Percentiles rank a stretch among this genome's conserved stretches.
Evolutionary conservation across 2,113 vertebrate genomes (phyloP).

Genomic region (Mionectes macconnelli): DNA sequence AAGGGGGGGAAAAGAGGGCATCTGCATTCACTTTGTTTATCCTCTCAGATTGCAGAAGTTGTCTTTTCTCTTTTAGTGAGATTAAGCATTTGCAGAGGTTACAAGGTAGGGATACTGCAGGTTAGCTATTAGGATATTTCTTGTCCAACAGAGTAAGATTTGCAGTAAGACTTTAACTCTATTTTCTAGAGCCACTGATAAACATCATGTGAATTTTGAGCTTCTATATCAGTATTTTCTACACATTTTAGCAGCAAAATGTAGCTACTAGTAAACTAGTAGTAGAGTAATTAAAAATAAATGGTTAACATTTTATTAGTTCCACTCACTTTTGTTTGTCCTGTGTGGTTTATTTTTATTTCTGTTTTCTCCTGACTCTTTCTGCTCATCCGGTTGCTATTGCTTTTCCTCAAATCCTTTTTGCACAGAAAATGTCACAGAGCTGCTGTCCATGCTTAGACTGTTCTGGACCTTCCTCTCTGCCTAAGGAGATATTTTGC

Average conservation of each 20-base stretch:
- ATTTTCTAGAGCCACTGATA: not conserved
- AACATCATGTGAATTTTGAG: not conserved
- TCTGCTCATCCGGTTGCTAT: not conserved
- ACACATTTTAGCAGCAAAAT: not conserved
- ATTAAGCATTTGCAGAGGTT: constrained; percentile 10
- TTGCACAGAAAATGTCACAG: rapidly evolving
- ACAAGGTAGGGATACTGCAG: not conserved
- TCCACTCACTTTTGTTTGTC: not conserved
- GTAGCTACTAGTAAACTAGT: not conserved
- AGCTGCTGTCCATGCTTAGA: not conserved
- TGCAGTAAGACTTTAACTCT: not conserved
- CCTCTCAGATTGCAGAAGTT: not conserved
- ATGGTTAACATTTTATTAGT: not conserved
- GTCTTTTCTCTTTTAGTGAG: not conserved
- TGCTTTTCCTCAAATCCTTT: not conserved
- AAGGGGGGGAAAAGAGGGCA: not conserved
- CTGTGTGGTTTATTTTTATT: not conserved
- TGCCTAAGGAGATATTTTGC: not conserved
- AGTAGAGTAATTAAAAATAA: not conserved
- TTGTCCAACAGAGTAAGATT: not conserved
- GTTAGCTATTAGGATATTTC: constrained; percentile 24
- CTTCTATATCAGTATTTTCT: not conserved
- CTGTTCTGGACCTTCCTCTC: not conserved
- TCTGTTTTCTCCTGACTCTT: not conserved
- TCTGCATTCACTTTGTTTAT: not conserved